Evolutionary conservation across 2,888 invertebrate genomes (phyloP), one percentile per base, ranked within the genome.

Genomic region (Phoenoteleia sp.): DNA sequence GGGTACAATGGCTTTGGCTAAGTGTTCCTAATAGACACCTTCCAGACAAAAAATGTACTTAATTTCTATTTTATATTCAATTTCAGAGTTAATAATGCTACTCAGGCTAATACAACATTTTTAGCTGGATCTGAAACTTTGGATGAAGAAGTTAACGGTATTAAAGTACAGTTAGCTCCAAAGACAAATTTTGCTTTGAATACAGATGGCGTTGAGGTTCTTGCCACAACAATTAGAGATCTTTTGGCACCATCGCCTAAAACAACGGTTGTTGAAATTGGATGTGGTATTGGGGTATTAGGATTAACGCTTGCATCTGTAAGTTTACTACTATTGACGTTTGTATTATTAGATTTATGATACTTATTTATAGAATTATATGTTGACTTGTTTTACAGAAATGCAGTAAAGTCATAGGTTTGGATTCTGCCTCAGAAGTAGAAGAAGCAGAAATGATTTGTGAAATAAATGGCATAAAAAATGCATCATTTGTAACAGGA

Each of bases 151-250:
- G 91, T 94, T 23, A 92, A 92, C 6, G 88, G 90, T 15, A 81
- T 94, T 19, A 93, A 92, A 88, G 87, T 94, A 29, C 92, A 93
- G 62, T 88, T 94, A 7, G 92, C 93, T 13, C 94, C 93, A 45
- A 93, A 94, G 88, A 92, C 93, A 3, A 93, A 93, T 79, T 92
- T 93, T 66, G 93, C 93, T 91, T 91, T 92, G 9, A 94, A 93
- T 60, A 90, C 92, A 42, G 87, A 91, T 17, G 93, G 93, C 3
- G 91, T 92, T 39, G 93, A 92, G 85, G 90, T 90, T 75, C 87
- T 94, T 29, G 91, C 91, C 11, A 90, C 90, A 36, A 87, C 92
- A 5, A 90, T 94, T n/a, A 84, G 87, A 17, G 90, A 92, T 66
- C 84, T 93, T 17, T 85, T 93, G 27, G 74, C 85, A 13, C 93